Base-by-base conservation (phyloP, 2,797 vertebrate species). In the Lepus townsendii region DNA sequence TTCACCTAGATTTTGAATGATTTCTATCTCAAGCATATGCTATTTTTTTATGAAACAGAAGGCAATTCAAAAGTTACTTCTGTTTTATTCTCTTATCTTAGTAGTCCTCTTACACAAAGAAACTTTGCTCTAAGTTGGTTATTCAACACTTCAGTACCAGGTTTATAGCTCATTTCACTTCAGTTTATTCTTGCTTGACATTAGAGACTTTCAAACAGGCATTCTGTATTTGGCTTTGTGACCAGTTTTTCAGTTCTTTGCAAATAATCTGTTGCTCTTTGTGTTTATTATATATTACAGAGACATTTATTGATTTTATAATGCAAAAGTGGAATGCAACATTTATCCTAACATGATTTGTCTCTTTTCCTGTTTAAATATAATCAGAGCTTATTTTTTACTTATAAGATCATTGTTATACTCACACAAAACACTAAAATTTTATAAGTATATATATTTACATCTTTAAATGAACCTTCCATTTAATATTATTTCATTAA, bases 301-400 rank as follows among this genome's bases (percentile, higher is more conserved):
- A 83, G 24, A 83, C 27, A 83, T 92, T 50, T 77, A 69, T 77
- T 82, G 68, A 82, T 83, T 92, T 95, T 91, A 66, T 42, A 89
- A 68, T 65, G 19, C 30, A 3, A 90, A 32, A 79, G 30, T 72
- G 4, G 92, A 92, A 75, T 60, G 26, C 16, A 77, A 50, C 2
- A 27, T 38, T 92, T 87, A 5, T 47, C 52, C 22, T 60, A 57
- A 87, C 78, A 86, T 22, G 11, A 69, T 72, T 78, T 88, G 27
- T 78, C 26, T 90, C 76, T 95, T 75, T 32, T n/a, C 35, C 19
- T 72, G 9, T 19, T 66, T 1, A 60, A 30, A n/a, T 65, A 65
- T 47, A 24, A 91, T 69, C 27, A 82, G 65, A 87, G 4, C 32
- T 83, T 71, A 76, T 19, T 24, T 68, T 66, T 83, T 63, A 24